Evolutionary conservation across 2,797 vertebrate genomes (phyloP).

Genomic region (Rhinophrynus dorsalis): DNA sequence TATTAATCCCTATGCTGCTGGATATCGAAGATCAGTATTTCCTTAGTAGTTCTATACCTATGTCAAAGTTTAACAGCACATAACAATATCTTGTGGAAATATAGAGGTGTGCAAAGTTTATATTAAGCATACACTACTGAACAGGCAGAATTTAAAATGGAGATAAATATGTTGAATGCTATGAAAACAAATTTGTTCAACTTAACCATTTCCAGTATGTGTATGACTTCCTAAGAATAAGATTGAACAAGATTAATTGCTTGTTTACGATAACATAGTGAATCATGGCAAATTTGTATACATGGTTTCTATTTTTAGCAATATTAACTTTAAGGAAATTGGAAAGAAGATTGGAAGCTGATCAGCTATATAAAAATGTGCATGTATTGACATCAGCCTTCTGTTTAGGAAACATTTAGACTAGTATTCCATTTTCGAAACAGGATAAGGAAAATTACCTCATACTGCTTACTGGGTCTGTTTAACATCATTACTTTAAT

Average conservation of each 20-base stretch:
- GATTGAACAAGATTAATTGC: neutral
- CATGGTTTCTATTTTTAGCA: constrained; percentile 25
- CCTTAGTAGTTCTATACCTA: too few relatives aligned
- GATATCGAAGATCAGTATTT: too few relatives aligned
- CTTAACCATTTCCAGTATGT: neutral
- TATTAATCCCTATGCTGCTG: too few relatives aligned
- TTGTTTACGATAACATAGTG: constrained; percentile 15
- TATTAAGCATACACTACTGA: too few relatives aligned
- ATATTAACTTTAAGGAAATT: constrained; percentile 5
- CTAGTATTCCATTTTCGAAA: constrained; percentile 15
- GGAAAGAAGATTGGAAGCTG: constrained; percentile 15
- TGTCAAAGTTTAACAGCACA: too few relatives aligned
- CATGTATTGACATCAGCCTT: constrained; percentile 17
- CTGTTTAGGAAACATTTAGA: neutral
- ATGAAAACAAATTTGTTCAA: neutral
- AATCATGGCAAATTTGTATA: constrained; percentile 16
- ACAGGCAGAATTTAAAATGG: constrained; percentile 18
- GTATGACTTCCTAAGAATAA: neutral
- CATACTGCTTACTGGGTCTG: constrained; percentile 12
- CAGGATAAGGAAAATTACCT: constrained; percentile 47
- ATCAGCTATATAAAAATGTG: constrained; percentile 29
- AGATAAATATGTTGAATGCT: too few relatives aligned
- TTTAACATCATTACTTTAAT: constrained; percentile 21
- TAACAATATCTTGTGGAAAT: too few relatives aligned
- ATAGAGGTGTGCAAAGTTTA: too few relatives aligned